A percentile compares a stretch with the other conserved stretches of the same genome.
Conservation (phyloP, 2,113 vertebrate species). For the Tachuris rubrigastra region DNA sequence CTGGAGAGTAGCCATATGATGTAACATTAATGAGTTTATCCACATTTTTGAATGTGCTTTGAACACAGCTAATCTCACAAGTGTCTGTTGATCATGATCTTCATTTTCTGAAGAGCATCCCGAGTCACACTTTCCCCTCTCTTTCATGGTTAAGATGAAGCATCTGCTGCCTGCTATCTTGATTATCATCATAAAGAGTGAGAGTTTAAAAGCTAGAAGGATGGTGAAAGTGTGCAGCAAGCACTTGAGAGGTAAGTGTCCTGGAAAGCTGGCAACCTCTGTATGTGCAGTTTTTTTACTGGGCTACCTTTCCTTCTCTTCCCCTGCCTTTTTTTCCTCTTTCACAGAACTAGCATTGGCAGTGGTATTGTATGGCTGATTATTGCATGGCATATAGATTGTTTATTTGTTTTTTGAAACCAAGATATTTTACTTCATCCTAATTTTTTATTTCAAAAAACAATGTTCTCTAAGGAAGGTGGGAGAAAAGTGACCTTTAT, state of each 20-base stretch:
- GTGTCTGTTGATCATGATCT: not conserved
- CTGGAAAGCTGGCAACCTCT: not conserved
- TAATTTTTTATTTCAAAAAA: not conserved
- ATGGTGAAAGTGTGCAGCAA: not conserved
- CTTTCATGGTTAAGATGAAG: constrained; percentile 20
- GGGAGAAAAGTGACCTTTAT: not conserved
- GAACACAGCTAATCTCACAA: not conserved
- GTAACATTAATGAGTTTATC: not conserved
- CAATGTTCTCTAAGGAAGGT: not conserved
- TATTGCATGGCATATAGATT: not conserved
- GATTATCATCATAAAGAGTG: constrained; percentile 9
- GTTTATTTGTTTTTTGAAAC: not conserved
- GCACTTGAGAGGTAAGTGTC: not conserved
- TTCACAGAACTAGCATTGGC: not conserved
- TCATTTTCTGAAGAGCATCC: not conserved
- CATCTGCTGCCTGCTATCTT: not conserved
- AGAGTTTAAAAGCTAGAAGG: constrained; percentile 9
- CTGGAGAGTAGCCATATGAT: not conserved
- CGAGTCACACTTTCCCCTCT: not conserved
- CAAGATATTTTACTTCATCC: not conserved
- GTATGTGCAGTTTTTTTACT: not conserved
- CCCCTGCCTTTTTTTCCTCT: not conserved
- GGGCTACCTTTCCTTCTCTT: not conserved
- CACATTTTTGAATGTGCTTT: not conserved
- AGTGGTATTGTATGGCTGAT: not conserved